Conservation (phyloP, 2,113 vertebrate genomes). For the Odontesthes bonariensis region DNA sequence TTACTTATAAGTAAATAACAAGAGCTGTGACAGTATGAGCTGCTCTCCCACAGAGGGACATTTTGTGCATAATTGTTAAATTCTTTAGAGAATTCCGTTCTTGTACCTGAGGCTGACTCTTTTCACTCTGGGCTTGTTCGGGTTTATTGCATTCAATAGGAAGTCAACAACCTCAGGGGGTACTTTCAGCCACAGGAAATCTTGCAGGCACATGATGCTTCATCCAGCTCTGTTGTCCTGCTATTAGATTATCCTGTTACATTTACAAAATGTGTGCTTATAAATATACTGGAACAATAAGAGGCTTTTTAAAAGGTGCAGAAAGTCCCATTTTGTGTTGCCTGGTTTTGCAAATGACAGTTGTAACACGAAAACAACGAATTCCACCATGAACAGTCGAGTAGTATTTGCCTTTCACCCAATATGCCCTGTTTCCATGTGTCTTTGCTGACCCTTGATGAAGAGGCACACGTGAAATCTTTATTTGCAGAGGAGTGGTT, state of each 20-base stretch:
- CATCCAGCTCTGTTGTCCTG: background rate
- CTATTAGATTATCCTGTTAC: background rate
- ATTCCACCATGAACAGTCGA: background rate
- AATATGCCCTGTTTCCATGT: background rate
- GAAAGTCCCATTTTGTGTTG: background rate
- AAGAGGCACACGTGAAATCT: background rate
- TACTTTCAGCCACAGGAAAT: background rate
- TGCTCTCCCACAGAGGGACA: no score
- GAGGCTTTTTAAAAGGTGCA: background rate
- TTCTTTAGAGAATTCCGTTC: no score
- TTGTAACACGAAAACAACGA: background rate
- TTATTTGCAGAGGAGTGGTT: slow-evolving; percentile 6
- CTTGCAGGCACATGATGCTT: background rate
- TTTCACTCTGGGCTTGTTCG: no score
- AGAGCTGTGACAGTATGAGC: no score
- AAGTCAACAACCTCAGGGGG: background rate
- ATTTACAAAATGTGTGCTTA: background rate
- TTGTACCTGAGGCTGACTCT: no score
- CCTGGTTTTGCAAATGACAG: background rate
- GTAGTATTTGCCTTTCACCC: background rate
- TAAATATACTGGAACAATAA: background rate
- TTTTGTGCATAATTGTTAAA: no score
- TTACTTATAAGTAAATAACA: no score
- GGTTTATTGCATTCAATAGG: no score
- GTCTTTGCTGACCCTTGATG: background rate